These are phyloP conservation scores for Microtus montanus DNA, from an alignment of 2,113 vertebrate genomes.

Conservation along the genomic window DNA sequence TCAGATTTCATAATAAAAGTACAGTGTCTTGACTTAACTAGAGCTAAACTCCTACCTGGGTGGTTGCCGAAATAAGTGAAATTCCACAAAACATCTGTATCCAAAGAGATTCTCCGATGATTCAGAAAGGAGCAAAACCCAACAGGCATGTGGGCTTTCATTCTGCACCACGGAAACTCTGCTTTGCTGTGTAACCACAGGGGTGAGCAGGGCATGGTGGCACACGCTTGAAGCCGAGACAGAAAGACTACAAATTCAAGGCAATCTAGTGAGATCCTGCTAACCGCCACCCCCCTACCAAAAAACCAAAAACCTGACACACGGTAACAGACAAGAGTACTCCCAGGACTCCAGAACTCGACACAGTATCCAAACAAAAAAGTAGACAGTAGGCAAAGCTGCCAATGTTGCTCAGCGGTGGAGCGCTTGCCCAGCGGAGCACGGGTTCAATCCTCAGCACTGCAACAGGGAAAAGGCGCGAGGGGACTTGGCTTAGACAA, in stretches of 20 bases:
- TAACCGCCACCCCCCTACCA: too few species aligned
- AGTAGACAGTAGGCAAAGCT: not conserved
- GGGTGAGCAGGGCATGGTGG: not conserved
- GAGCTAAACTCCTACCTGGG: not conserved
- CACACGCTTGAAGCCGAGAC: not conserved
- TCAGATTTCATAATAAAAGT: not conserved
- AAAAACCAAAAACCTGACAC: not conserved
- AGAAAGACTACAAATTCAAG: not conserved
- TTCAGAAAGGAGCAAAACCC: slow-evolving; percentile 41
- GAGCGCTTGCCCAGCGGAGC: too few species aligned
- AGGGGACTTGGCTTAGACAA: not conserved
- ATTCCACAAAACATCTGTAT: not conserved
- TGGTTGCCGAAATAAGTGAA: not conserved
- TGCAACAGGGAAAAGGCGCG: not conserved
- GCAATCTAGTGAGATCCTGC: not conserved
- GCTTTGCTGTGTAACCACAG: not conserved
- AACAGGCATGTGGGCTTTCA: not conserved
- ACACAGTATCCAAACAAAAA: not conserved
- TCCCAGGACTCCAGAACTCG: not conserved
- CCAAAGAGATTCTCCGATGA: slow-evolving; percentile 9
- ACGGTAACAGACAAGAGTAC: too few species aligned
- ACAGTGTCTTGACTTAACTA: not conserved
- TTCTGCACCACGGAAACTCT: not conserved
- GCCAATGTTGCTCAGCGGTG: too few species aligned
- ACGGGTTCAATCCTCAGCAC: not conserved